Evolutionary conservation across 2,113 vertebrate genomes (phyloP).

Genomic region (Pelecanus crispus): DNA sequence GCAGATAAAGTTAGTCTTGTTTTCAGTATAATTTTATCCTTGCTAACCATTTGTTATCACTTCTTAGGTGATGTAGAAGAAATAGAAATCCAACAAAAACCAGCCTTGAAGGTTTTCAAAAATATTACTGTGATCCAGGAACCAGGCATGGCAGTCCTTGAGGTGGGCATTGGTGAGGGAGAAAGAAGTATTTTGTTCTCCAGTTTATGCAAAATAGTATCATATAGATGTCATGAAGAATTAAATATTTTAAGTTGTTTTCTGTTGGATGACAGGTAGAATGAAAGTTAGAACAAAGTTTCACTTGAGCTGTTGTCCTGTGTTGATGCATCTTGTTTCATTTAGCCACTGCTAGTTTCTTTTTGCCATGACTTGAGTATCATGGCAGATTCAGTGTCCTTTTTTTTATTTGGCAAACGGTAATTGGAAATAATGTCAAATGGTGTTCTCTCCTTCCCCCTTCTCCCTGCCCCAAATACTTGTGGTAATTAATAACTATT

Average conservation of each 20-base stretch:
- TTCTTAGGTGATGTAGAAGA: constrained; percentile 92
- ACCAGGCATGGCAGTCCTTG: constrained; percentile 87
- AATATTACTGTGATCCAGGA: constrained; percentile 91
- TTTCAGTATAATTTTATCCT: not conserved
- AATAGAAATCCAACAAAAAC: constrained; percentile 88
- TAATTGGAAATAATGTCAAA: not conserved
- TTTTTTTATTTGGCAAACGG: not conserved
- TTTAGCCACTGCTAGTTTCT: not conserved
- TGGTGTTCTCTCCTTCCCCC: not conserved
- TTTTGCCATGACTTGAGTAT: not conserved
- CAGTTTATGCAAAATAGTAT: not conserved
- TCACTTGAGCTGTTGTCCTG: not conserved
- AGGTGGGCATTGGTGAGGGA: constrained; percentile 74
- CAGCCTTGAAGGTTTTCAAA: constrained; percentile 90
- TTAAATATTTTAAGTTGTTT: not conserved
- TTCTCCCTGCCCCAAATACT: not conserved
- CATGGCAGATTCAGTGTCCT: not conserved
- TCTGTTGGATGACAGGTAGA: not conserved
- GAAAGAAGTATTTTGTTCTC: not conserved
- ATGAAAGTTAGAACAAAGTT: not conserved
- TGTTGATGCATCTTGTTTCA: not conserved
- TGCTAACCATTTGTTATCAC: not conserved
- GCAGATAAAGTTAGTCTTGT: not conserved
- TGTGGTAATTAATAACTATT: not conserved
- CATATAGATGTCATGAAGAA: not conserved